A percentile compares a stretch with the other conserved stretches of the same genome.
These are phyloP conservation scores for Pandemis heparana DNA, from an alignment of 2,888 invertebrate species.

Conservation along the genomic window DNA sequence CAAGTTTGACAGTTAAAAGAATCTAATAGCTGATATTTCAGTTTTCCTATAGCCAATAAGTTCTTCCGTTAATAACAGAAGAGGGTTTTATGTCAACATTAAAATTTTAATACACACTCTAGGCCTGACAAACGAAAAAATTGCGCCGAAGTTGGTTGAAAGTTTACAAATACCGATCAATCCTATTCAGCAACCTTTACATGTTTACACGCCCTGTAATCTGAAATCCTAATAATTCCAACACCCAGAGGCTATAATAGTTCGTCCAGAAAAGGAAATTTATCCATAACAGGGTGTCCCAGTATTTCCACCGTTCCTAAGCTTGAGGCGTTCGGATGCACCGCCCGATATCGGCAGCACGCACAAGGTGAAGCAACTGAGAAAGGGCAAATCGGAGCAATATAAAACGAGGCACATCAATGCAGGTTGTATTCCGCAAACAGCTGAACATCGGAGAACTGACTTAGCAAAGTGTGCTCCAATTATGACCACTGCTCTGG, in stretches of 20 bases:
- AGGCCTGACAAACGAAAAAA: no score
- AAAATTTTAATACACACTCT: no score
- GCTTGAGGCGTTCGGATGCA: constrained; percentile 60
- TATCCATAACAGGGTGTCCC: constrained; percentile 30
- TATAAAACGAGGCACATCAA: constrained; percentile 83
- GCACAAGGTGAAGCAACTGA: constrained; percentile 83
- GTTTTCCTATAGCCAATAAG: no score
- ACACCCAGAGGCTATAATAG: constrained; percentile 2
- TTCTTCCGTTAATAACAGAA: no score
- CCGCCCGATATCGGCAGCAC: constrained; percentile 66
- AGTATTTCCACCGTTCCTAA: constrained; percentile 22
- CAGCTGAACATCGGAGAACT: constrained; percentile 67
- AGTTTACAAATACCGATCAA: neutral
- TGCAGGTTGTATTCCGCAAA: constrained; percentile 75
- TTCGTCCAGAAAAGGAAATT: constrained; percentile 23
- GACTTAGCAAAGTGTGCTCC: constrained; percentile 53
- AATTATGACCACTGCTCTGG: constrained; percentile 69
- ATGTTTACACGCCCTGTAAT: neutral
- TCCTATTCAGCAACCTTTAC: neutral
- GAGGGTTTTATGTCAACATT: no score
- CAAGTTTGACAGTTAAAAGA: no score
- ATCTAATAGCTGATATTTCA: no score
- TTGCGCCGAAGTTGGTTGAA: neutral
- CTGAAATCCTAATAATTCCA: neutral
- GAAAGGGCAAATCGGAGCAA: constrained; percentile 83